Evolutionary conservation across 2,888 invertebrate genomes (phyloP), one percentile per base, ranked within the genome.

Genomic region (Pocota personata): DNA sequence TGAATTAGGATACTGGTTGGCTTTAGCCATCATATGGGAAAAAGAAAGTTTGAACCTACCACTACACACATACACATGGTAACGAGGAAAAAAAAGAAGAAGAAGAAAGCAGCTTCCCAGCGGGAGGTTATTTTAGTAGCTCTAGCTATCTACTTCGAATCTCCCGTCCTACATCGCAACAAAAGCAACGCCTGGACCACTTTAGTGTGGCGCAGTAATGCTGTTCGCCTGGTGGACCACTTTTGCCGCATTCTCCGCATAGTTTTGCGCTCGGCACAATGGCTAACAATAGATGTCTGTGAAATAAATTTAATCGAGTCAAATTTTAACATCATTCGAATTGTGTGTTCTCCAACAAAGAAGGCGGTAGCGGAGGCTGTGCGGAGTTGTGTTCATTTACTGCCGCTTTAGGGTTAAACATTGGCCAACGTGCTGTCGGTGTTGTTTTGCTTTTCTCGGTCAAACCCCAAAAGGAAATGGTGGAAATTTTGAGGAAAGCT

Each of bases 231-330:
- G 52, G 37, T 40, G 64, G 64, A 72, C 72, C 71, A 21, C 52
- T 82, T 77, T 82, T 73, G 67, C 78, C 78, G 78, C 72, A 78
- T 83, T 78, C 71, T 66, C 67, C 48, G 78, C 83, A 83, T 73
- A 83, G 78, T 67, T 83, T 58, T 60, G 83, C 48, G 37, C 43
- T 66, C 46, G 8, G 12, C 16, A 50, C 35, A 55, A 80, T 57
- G 43, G 64, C 71, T 82, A 82, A 82, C 78, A 73, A 83, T 73
- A 60, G 66, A 35, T 55, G 32, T 55, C 67, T 78, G 67, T 67
- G 78, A 83, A 78, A 83, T 78, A 83, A 78, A 83, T 83, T 83
- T 83, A 78, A 83, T 73, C 83, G 83, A 78, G 83, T 83, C 83
- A 83, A 83, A 83, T 83, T 73, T 83, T 73, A 78, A 73, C 83